Evolutionary conservation across 1,140 invertebrate species (phyloP).

Genomic region (Caenorhabditis brenneri): DNA sequence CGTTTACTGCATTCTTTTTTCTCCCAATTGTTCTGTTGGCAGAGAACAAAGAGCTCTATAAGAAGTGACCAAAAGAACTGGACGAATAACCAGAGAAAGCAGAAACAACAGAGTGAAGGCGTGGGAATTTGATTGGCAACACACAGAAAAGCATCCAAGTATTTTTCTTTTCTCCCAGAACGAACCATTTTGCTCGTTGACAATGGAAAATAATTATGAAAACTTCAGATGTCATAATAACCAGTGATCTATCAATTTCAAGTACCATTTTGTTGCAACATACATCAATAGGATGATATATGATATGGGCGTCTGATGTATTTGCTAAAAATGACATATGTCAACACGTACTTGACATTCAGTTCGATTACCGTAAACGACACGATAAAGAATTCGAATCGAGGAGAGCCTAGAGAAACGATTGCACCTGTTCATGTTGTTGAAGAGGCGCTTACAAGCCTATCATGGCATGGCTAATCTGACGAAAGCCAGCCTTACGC

Average conservation of each 20-base stretch:
- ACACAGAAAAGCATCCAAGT: not conserved
- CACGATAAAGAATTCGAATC: not conserved
- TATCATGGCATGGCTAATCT: conserved; percentile 43
- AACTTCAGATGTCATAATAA: too few relatives aligned
- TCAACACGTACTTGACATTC: conserved; percentile 43
- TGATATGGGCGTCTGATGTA: conserved; percentile 16
- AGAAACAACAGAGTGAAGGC: not conserved
- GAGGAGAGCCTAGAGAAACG: not conserved
- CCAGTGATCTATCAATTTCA: not conserved
- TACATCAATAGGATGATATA: not conserved
- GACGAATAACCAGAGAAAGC: not conserved
- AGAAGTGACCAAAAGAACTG: conserved; percentile 12
- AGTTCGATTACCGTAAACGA: conserved; percentile 34
- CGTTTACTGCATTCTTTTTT: conserved; percentile 12
- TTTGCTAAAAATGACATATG: conserved; percentile 38
- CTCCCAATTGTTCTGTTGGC: conserved; percentile 20
- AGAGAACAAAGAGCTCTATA: conserved; percentile 20
- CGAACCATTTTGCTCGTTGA: not conserved
- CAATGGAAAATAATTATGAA: not conserved
- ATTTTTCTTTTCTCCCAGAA: not conserved
- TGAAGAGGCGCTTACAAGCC: conserved; percentile 42
- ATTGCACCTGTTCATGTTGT: conserved; percentile 38
- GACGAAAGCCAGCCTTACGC: not conserved
- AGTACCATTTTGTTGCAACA: not conserved
- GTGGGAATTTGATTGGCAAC: conserved; percentile 32